Conservation (phyloP, 1,140 invertebrate genomes). For the Drusus annulatus region DNA sequence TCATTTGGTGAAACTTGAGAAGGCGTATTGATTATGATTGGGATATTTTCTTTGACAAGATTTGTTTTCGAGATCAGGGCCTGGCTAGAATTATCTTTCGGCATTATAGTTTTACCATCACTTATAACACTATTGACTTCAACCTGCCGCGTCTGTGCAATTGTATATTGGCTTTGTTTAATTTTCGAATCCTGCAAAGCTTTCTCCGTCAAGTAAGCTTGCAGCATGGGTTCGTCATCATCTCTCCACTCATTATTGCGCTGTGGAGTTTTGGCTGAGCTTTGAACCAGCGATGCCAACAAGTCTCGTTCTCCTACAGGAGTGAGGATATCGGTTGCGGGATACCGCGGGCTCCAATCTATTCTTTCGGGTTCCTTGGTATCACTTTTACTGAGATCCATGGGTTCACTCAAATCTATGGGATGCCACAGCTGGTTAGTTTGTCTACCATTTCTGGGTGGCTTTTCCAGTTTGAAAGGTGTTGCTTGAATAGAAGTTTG, state of each 20-base stretch:
- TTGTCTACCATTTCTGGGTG: background rate
- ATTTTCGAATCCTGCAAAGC: constrained; percentile 82
- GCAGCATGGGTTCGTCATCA: constrained; percentile 75
- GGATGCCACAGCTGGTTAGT: constrained; percentile 31
- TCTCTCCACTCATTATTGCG: constrained; percentile 72
- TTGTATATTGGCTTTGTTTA: constrained; percentile 76
- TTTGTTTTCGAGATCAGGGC: constrained; percentile 16
- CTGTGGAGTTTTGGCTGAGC: constrained; percentile 75
- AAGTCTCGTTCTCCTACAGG: constrained; percentile 76
- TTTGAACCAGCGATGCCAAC: constrained; percentile 76
- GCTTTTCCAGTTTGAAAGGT: constrained; percentile 40
- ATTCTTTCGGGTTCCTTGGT: constrained; percentile 57
- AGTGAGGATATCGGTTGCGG: constrained; percentile 73
- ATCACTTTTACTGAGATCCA: constrained; percentile 73
- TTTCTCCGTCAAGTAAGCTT: constrained; percentile 83
- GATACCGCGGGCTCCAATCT: constrained; percentile 36
- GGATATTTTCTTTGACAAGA: constrained; percentile 10
- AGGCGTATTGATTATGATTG: background rate
- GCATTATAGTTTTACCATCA: constrained; percentile 24
- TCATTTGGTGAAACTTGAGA: constrained; percentile 60
- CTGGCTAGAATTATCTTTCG: constrained; percentile 12
- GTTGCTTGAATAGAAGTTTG: constrained; percentile 25
- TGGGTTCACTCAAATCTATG: constrained; percentile 67
- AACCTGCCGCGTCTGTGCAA: constrained; percentile 34
- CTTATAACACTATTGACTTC: constrained; percentile 36